phyloP scores from a whole-genome alignment of 2,888 invertebrate species.

The Troides aeacus region DNA sequence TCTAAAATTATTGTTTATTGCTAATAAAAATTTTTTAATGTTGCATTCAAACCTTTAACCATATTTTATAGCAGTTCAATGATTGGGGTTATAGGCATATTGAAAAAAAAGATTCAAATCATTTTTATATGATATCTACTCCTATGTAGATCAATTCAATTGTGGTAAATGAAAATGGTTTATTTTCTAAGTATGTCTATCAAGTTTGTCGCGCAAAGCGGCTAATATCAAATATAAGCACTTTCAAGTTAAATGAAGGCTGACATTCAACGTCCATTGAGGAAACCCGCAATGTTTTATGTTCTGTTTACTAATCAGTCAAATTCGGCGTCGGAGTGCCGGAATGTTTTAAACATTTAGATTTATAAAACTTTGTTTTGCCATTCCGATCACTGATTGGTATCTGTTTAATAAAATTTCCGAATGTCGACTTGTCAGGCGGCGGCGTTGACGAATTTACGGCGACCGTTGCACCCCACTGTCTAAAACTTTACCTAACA shows the following conservation, averaged over 20 bases:
- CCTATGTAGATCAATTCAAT: not conserved
- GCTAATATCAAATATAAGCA: constrained; percentile 13
- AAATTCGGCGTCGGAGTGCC: constrained; percentile 19
- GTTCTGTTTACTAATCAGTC: constrained; percentile 28
- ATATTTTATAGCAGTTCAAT: too few species aligned
- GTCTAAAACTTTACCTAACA: constrained; percentile 41
- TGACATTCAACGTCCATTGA: constrained; percentile 7
- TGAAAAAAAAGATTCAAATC: too few species aligned
- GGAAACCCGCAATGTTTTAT: constrained; percentile 17
- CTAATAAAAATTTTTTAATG: too few species aligned
- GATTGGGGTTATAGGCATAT: too few species aligned
- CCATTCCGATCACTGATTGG: constrained; percentile 48
- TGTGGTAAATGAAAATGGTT: not conserved
- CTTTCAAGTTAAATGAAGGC: constrained; percentile 9
- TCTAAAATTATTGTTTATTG: too few species aligned
- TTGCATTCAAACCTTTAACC: too few species aligned
- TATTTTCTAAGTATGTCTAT: not conserved
- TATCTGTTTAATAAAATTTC: constrained; percentile 36
- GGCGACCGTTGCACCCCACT: constrained; percentile 36
- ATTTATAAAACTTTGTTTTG: constrained; percentile 34
- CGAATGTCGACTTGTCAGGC: constrained; percentile 39
- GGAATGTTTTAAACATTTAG: constrained; percentile 25
- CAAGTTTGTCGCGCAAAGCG: not conserved
- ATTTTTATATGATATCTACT: too few species aligned
- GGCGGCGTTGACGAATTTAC: constrained; percentile 65